Evolutionary conservation across 2,113 vertebrate genomes (phyloP).

Genomic region (Pseudorectes ferrugineus): DNA sequence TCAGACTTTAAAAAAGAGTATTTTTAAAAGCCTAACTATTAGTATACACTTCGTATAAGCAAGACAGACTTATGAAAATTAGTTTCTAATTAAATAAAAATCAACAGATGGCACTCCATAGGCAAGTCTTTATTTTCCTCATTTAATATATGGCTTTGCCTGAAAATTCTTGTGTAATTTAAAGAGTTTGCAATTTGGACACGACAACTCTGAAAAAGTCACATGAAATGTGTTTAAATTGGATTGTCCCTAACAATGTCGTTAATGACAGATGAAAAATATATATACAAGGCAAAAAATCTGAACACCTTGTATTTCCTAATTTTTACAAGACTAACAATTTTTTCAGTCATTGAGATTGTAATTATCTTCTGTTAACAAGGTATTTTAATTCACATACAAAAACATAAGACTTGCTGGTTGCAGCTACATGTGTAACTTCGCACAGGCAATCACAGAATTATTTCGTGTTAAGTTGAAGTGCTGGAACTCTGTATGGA

Average conservation of each 20-base stretch:
- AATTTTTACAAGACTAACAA: background rate
- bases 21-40: background rate
- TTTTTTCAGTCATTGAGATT: background rate
- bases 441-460: background rate
- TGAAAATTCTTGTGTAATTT: background rate
- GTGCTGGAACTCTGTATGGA: background rate
- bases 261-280: background rate
- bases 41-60: background rate
- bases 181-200: background rate
- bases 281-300: background rate
- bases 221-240: background rate
- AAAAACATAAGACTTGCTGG: background rate
- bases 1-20: background rate
- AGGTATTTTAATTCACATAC: background rate
- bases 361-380: background rate
- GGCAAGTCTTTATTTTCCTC: background rate
- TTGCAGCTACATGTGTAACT: accelerated
- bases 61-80: background rate
- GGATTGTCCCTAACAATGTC: background rate
- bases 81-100: conserved; percentile 26
- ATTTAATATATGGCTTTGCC: background rate
- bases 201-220: background rate
- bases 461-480: background rate
- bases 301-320: background rate
- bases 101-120: conserved; percentile 43